Base-by-base conservation (phyloP, 2,113 vertebrate genomes). In the Abramis brama region DNA sequence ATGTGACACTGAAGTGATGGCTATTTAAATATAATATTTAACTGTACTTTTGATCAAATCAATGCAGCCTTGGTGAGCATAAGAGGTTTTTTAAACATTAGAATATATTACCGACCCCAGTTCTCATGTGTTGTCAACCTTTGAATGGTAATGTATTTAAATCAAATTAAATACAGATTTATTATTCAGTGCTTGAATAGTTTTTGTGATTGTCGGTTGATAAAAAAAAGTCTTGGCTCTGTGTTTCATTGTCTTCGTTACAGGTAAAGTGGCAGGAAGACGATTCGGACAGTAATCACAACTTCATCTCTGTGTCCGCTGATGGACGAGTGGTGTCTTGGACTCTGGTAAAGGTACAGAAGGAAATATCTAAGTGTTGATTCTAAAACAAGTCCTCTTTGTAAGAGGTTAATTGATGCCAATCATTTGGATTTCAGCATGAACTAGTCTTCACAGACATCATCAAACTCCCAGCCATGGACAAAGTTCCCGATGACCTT, bases 251-350 rank as follows among this genome's bases (percentile, higher is more conserved):
- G 86, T 87, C 15, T 23, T 83, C 19, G 12, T 87, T 94, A 76
- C 91, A 99, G 98, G 97, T 99, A 55, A 94, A 93, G 81, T 99
- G 98, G 98, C 98, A 98, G 91, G 97, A 96, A 10, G 96, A 99
- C 50, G 97, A 99, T 89, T 94, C 96, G 93, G 97, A 98, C 93
- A 92, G 95, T 90, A 97, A 99, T 90, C 94, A 96, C 75, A 99
- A 97, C 90, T 99, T 99, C 93, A 98, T 95, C 90, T 99, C 98
- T 0, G 91, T 99, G 79, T 99, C 98, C 8, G 96, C 97, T 0
- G 98, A 99, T 81, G 97, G 97, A 2, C 93, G 97, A 86, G 96
- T 99, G 79, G 96, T 98, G 79, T 98, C 97, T 2, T 99, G 98
- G 98, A 98, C 97, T 1, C 94, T 99, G 0, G 87, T 98, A 87